Base-by-base conservation (phyloP, 1,140 invertebrate genomes). In the Pristionchus pacificus region DNA sequence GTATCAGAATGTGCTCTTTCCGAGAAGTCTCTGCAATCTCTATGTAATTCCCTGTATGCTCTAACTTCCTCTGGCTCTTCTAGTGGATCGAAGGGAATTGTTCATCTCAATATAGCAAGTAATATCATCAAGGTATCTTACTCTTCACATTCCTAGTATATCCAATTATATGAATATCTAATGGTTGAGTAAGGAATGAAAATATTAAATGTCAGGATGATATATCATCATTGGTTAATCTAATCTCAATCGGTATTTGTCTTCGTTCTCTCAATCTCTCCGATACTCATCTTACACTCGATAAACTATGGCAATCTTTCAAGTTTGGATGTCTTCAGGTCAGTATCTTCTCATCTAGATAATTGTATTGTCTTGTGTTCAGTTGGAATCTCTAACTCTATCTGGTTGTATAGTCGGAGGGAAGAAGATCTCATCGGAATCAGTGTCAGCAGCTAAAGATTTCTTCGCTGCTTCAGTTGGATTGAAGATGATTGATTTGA, bases 301-400 rank as follows among this genome's bases (percentile, higher is more conserved):
- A 82, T 66, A 77, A 79, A 58, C 75, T 82, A 1, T 82, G 81
- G 80, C 62, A 77, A 15, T 77, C 78, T 1, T 67, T 82, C 2
- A 82, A 82, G 61, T 74, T 83, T 30, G 80, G 80, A 19, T 82
- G 82, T n/a, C 73, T 82, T n/a, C 78, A 77, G 64, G 68, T 83
- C n/a, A n/a, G n/a, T n/a, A n/a, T n/a, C n/a, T n/a, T n/a, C n/a
- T n/a, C n/a, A n/a, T n/a, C n/a, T n/a, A n/a, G n/a, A n/a, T n/a
- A n/a, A n/a, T n/a, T n/a, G n/a, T n/a, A n/a, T n/a, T n/a, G n/a
- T n/a, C n/a, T n/a, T n/a, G n/a, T n/a, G n/a, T 77, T 78, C 62
- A 60, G 60, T 30, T 77, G 80, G 1, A 68, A 65, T 14, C 30
- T 79, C 25, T 59, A 57, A 31, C 77, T 77, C 30, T 79, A 78